These are phyloP conservation scores for Mastigias papua DNA, from an alignment of 30 jellyfish, hydroid and myxozoan genomes.

Conservation along the genomic window DNA sequence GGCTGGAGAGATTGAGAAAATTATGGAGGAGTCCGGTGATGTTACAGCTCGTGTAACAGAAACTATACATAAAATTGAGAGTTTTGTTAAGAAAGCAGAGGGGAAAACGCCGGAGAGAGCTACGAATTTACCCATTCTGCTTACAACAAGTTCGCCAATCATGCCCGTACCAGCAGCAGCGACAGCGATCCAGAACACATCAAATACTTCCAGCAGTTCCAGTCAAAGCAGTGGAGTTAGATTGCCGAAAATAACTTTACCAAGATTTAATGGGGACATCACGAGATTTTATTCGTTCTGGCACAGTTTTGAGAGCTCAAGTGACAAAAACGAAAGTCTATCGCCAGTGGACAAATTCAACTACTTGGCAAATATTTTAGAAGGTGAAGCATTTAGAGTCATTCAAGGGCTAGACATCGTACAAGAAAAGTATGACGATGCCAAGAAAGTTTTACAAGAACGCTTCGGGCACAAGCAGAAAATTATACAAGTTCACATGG, in stretches of 20 bases:
- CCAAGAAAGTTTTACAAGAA: constrained; percentile 31
- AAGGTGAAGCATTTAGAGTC: constrained; percentile 57
- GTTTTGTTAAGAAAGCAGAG: constrained; percentile 3
- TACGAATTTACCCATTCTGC: background rate
- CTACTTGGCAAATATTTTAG: constrained; percentile 34
- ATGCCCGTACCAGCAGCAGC: background rate
- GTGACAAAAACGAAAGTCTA: constrained; percentile 13
- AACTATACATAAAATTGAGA: background rate
- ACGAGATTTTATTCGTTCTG: constrained; percentile 33
- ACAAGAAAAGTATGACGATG: constrained; percentile 34
- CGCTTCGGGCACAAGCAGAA: constrained; percentile 43
- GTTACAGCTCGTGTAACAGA: background rate
- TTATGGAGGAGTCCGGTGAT: background rate
- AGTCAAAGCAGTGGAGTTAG: constrained; percentile 3
- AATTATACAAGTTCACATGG: constrained; percentile 41
- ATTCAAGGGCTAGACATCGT: constrained; percentile 48
- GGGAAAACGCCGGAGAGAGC: background rate
- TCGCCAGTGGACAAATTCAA: constrained; percentile 42
- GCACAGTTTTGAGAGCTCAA: constrained; percentile 10
- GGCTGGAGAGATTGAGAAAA: background rate
- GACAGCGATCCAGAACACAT: background rate
- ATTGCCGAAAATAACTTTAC: constrained; percentile 41
- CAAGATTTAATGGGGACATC: constrained; percentile 62
- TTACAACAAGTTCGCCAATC: constrained; percentile 4
- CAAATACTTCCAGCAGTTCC: background rate